Evolutionary conservation across 2,888 invertebrate genomes (phyloP).

Genomic region (Aquatica leii): DNA sequence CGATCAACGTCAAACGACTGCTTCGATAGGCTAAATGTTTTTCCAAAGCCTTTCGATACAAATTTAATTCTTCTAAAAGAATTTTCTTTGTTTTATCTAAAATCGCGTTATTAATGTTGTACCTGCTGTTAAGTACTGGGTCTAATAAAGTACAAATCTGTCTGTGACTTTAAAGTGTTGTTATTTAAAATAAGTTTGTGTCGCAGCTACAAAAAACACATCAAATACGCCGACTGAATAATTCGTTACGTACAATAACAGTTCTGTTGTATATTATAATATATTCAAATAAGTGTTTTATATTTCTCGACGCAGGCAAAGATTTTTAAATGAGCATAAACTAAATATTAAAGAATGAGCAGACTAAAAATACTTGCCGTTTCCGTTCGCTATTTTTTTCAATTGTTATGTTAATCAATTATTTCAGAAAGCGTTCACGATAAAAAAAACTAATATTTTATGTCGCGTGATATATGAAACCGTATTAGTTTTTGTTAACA

Average conservation of each 20-base stretch:
- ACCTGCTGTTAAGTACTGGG: too few species aligned
- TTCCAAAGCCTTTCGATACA: slow-evolving; percentile 19
- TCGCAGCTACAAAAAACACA: not conserved
- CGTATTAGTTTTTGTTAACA: slow-evolving; percentile 3
- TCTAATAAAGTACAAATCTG: too few species aligned
- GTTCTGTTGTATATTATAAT: not conserved
- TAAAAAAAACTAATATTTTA: not conserved
- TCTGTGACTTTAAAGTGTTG: too few species aligned
- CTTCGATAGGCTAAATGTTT: slow-evolving; percentile 19
- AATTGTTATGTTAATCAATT: slow-evolving; percentile 11
- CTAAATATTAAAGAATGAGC: not conserved
- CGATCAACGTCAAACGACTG: slow-evolving; percentile 30
- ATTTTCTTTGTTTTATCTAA: not conserved
- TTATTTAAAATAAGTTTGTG: not conserved
- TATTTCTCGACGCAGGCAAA: not conserved
- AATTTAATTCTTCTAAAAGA: slow-evolving; percentile 16
- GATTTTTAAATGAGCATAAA: not conserved
- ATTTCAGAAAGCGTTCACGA: too few species aligned
- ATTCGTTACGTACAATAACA: slow-evolving; percentile 1
- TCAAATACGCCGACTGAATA: slow-evolving; percentile 2
- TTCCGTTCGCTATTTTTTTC: too few species aligned
- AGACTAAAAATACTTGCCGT: too few species aligned
- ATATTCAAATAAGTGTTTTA: not conserved
- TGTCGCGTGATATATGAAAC: slow-evolving; percentile 5
- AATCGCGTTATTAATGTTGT: too few species aligned